These are phyloP conservation scores for Tarsius wallacei DNA, from an alignment of 2,797 vertebrate genomes.

Conservation along the genomic window DNA sequence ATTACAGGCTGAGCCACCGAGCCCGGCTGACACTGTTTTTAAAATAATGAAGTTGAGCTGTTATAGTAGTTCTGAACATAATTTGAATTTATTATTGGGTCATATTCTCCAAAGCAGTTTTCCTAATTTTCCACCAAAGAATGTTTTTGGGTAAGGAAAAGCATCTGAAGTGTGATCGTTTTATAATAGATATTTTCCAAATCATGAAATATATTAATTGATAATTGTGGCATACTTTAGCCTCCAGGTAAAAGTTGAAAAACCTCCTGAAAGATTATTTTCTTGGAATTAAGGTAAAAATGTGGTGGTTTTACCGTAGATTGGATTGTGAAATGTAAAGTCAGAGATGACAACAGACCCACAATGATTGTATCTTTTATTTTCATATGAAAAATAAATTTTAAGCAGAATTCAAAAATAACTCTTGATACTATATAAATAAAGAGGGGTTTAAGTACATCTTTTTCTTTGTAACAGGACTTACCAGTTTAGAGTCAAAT, in stretches of 20 bases:
- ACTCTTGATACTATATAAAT: constrained; percentile 58
- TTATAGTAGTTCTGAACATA: neutral
- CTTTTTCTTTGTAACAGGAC: constrained; percentile 32
- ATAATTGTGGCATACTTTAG: neutral
- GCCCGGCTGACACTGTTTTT: constrained; percentile 6
- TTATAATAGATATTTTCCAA: constrained; percentile 13
- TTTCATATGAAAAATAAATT: constrained; percentile 85
- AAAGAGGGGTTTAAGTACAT: constrained; percentile 44
- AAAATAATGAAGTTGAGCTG: neutral
- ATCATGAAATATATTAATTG: neutral
- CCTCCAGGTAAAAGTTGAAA: neutral
- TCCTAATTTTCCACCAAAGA: constrained; percentile 9
- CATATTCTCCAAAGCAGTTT: neutral
- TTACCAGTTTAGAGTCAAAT: constrained; percentile 51
- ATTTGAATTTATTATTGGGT: constrained; percentile 17
- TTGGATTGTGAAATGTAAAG: constrained; percentile 27
- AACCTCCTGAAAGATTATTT: neutral
- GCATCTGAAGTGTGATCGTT: neutral
- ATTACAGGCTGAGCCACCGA: no score
- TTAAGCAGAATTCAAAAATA: constrained; percentile 80
- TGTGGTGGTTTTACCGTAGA: neutral
- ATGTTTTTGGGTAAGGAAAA: constrained; percentile 21
- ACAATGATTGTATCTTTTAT: constrained; percentile 75
- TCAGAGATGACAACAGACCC: constrained; percentile 18
- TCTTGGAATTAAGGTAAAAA: constrained; percentile 46